Evolutionary conservation across 2,797 vertebrate genomes (phyloP), one percentile per base, ranked within the genome.

Genomic region (Acrossocheilus wenchowensis): DNA sequence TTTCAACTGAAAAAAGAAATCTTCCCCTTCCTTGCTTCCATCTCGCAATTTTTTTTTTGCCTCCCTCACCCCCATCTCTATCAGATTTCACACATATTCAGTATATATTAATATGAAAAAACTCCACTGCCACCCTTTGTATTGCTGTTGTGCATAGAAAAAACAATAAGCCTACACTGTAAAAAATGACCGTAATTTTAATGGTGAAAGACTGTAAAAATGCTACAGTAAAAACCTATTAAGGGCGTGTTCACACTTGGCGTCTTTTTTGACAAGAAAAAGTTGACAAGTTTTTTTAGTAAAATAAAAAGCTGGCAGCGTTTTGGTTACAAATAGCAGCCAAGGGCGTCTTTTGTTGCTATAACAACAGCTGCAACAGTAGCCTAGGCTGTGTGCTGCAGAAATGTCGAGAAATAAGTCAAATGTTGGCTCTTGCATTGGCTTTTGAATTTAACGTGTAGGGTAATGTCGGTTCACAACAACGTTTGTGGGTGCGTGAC

Each of bases 1-100:
- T 85, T 66, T 72, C 85, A 71, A 34, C 72, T 21, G 36, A 85
- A 64, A 62, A 26, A 85, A 88, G 34, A 82, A 84, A 86, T 45
- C 41, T 23, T 77, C 72, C 69, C 78, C 39, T 74, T 66, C 66
- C 30, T 48, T 66, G 45, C 43, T 68, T 78, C 26, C 66, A 72
- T 19, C 66, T 83, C 7, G 5, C 36, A 23, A 23, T 60, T 43
- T 41, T 54, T 60, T 48, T n/a, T 48, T n/a, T 48, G 43, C 77
- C 36, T 68, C 36, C 26, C 73, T 86, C 69, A 41, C 7, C 34
- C 15, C 81, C 8, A 30, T 72, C 7, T 85, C 43, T 52, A 48
- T 34, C 45, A 45, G 41, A 60, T 75, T 80, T 84, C 9, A 64
- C n/a, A 80, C 39, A 81, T 43, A 34, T 74, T 12, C 2, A 43